Conservation (phyloP, 2,113 vertebrate genomes). For the Ictalurus furcatus region DNA sequence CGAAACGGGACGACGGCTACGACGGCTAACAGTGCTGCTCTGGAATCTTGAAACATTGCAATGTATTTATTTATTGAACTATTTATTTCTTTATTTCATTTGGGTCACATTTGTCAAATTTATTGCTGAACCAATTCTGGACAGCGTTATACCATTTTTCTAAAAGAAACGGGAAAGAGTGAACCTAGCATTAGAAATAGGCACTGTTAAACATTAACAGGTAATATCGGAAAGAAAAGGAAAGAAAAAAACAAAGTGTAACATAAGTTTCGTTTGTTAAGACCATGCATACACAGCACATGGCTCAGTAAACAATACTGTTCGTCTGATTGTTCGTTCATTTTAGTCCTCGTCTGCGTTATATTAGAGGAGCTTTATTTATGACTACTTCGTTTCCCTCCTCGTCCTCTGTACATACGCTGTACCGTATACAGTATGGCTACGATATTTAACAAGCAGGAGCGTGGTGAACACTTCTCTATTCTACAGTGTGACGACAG, state of each 20-base stretch:
- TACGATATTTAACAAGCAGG: constrained; percentile 59
- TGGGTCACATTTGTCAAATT: neutral
- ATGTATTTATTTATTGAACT: neutral
- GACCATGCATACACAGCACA: constrained; percentile 49
- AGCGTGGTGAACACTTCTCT: constrained; percentile 54
- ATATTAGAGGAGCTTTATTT: constrained; percentile 19
- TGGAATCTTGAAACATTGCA: constrained; percentile 17
- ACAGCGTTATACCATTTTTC: neutral
- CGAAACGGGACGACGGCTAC: constrained; percentile 57
- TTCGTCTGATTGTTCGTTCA: constrained; percentile 50
- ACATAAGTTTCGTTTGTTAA: constrained; percentile 21
- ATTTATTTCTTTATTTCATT: neutral
- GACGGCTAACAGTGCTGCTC: constrained; percentile 54
- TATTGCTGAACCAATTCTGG: neutral
- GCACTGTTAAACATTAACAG: constrained; percentile 60
- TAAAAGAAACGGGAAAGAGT: constrained; percentile 17
- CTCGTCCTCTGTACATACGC: constrained; percentile 44
- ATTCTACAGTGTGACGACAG: constrained; percentile 56
- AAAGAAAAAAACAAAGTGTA: neutral
- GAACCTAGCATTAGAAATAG: constrained; percentile 52
- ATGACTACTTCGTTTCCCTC: constrained; percentile 22
- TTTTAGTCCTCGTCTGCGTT: constrained; percentile 28
- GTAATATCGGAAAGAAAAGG: constrained; percentile 55
- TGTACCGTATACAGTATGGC: constrained; percentile 58
- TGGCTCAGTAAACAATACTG: constrained; percentile 50